Evolutionary conservation across 2,888 invertebrate species (phyloP).

Genomic region (Steromphala cineraria): DNA sequence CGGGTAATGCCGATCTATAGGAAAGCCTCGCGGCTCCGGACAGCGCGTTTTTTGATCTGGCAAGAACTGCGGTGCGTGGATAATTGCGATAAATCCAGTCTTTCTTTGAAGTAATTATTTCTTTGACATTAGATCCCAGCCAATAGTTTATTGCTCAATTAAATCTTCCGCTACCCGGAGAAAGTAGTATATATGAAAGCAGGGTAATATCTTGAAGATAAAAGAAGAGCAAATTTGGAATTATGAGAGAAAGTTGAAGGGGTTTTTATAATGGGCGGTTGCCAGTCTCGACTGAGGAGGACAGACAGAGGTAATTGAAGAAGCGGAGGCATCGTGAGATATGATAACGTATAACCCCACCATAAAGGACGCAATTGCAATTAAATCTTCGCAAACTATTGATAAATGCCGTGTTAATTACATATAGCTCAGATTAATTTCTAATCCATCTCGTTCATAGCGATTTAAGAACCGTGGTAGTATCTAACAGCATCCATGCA

Average conservation of each 20-base stretch:
- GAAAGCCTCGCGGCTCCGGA: neutral
- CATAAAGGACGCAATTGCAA: constrained; percentile 8
- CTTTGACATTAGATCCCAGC: constrained; percentile 2
- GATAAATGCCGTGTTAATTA: constrained; percentile 8
- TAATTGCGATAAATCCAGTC: constrained; percentile 2
- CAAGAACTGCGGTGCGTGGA: constrained; percentile 2
- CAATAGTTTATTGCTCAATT: constrained; percentile 5
- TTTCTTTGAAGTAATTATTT: constrained; percentile 10
- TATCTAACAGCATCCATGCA: neutral
- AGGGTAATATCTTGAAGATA: neutral
- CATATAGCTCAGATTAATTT: neutral
- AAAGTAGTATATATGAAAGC: constrained; percentile 8
- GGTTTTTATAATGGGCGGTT: constrained; percentile 5
- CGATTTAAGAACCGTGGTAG: neutral
- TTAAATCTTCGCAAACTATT: constrained; percentile 7
- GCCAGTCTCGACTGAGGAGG: neutral
- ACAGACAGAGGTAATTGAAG: neutral
- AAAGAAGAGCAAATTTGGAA: constrained; percentile 3
- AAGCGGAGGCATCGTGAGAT: neutral
- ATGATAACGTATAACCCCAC: neutral
- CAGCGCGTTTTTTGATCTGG: neutral
- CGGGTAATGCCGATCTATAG: neutral
- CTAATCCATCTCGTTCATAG: neutral
- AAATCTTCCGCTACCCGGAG: neutral
- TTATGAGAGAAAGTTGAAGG: constrained; percentile 8